Percentiles rank a stretch among this genome's conserved stretches.
Evolutionary conservation across 1,140 invertebrate species (phyloP).

Genomic region (Ptiloglossa arizonensis): DNA sequence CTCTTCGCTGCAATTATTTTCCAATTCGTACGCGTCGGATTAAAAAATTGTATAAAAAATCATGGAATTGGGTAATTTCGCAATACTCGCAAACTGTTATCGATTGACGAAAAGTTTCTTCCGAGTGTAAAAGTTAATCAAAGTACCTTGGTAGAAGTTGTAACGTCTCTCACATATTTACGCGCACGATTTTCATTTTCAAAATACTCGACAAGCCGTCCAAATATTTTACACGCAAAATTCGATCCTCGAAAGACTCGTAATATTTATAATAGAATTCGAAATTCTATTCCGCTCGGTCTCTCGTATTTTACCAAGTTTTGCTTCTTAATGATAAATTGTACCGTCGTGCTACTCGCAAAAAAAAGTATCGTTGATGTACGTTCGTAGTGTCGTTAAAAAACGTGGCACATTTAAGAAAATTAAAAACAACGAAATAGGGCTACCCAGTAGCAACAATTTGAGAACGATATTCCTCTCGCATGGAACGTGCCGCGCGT

Average conservation of each 20-base stretch:
- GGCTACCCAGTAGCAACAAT: background rate
- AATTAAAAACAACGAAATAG: background rate
- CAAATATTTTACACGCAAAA: background rate
- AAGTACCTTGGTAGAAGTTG: background rate
- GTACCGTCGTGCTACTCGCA: too few relatives aligned
- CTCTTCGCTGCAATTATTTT: background rate
- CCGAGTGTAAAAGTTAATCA: background rate
- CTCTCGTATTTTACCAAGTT: too few relatives aligned
- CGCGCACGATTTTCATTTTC: too few relatives aligned
- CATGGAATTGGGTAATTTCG: background rate
- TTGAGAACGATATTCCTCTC: background rate
- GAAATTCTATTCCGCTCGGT: too few relatives aligned
- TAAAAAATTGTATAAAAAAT: background rate
- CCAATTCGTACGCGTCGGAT: background rate
- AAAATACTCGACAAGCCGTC: background rate
- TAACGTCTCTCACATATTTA: background rate
- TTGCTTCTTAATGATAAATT: too few relatives aligned
- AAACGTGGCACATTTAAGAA: background rate
- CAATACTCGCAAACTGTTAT: background rate
- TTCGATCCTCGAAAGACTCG: background rate
- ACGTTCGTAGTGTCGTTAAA: too few relatives aligned
- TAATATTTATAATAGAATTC: too few relatives aligned
- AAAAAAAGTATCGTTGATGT: too few relatives aligned
- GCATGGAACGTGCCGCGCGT: constrained; percentile 29
- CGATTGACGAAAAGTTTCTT: background rate